Percentiles rank a stretch among this genome's conserved stretches.
Conservation (phyloP, 2,797 vertebrate genomes). For the Hylomyscus alleni region DNA sequence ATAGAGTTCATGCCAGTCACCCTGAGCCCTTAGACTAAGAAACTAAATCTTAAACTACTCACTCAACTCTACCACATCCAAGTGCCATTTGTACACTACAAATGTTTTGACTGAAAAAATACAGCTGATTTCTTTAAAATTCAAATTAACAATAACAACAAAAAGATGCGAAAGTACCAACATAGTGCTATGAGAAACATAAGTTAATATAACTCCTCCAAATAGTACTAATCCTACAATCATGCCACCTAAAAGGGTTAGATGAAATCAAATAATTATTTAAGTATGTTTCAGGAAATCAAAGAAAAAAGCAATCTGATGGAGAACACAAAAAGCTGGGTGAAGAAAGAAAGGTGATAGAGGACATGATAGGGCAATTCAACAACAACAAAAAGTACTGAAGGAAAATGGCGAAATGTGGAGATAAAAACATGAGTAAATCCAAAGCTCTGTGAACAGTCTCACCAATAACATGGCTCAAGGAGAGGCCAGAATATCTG, state of each 20-base stretch:
- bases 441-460: not conserved
- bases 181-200: not conserved
- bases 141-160: not conserved
- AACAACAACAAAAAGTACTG: not conserved
- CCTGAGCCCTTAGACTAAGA: not conserved
- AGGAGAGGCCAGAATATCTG: not conserved
- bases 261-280: not conserved
- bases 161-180: not conserved
- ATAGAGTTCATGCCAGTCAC: not conserved
- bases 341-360: not conserved
- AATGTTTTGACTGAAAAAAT: not conserved
- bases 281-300: not conserved
- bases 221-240: not conserved
- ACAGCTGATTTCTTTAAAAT: not conserved
- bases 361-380: not conserved
- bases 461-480: not conserved
- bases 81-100: not conserved
- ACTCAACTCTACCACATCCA: not conserved
- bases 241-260: not conserved
- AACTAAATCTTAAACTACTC: not conserved
- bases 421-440: not conserved
- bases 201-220: not conserved
- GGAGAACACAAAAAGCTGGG: not conserved
- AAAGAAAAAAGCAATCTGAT: not conserved
- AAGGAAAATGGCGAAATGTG: not conserved